Base-by-base conservation (phyloP, 2,113 vertebrate species). In the Paramormyrops kingsleyae region DNA sequence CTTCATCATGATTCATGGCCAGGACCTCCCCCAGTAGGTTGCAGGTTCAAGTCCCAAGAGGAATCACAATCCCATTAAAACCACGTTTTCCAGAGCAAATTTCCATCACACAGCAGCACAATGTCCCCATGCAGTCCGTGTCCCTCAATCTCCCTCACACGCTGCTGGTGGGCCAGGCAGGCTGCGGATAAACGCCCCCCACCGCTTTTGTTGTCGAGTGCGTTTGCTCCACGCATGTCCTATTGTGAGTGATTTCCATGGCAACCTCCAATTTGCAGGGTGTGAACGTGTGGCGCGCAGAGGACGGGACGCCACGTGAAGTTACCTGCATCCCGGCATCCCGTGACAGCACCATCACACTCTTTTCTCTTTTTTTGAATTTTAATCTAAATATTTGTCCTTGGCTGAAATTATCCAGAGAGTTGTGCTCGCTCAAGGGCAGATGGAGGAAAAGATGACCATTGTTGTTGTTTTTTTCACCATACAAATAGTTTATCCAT, bases 211-310 rank as follows among this genome's bases (percentile, higher is more conserved):
- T 53, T 89, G 47, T 89, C 10, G 2, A 47, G 19, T 44, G 13
- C 35, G 39, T 49, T 59, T 89, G 35, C 83, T 47, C 83, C 80
- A 49, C 35, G 47, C 74, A 47, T 66, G 80, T 86, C 80, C 53
- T 66, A 66, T 89, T 86, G 89, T 86, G 89, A 66, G 42, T 85
- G 80, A 89, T 89, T 86, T 49, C 83, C 80, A 89, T 89, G 77
- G 83, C 89, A 89, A 89, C 89, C 50, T 89, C 83, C 89, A 89
- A 89, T 89, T 89, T 89, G 80, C 62, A 86, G 89, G 31, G 8
- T 35, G 89, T 31, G 35, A 83, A 49, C 39, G 24, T 83, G 89
- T 46, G 53, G 31, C 31, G 10, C 1, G 4, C 35, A 66, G 53
- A 19, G 53, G 39, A 62, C 21, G 21, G 53, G 35, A 35, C 31